Percentiles rank a stretch among this genome's conserved stretches.
Conservation (phyloP, 2,888 invertebrate species). For the Philereme vetulata region DNA sequence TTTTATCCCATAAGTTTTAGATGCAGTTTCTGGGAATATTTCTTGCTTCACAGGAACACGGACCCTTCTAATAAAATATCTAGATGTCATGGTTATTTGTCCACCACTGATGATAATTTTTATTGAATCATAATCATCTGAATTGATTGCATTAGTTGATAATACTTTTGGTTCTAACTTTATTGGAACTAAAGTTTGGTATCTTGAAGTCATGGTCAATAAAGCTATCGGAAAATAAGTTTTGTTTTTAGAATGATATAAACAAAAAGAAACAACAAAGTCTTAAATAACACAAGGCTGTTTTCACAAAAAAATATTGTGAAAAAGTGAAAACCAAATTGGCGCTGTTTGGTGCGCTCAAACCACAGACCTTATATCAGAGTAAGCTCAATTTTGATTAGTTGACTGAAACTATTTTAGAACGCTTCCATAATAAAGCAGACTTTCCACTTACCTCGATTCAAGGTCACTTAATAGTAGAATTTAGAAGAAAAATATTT, state of each 20-base stretch:
- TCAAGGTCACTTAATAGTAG: not conserved
- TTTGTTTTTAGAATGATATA: not conserved
- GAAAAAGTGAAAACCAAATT: too few species aligned
- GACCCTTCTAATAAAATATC: not conserved
- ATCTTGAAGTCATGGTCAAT: not conserved
- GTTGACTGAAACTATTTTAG: not conserved
- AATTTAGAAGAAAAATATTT: slow-evolving; percentile 30
- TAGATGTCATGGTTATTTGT: not conserved
- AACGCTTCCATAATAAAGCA: not conserved
- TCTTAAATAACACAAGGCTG: too few species aligned
- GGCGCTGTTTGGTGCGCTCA: not conserved
- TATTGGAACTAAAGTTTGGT: not conserved
- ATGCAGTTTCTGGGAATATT: not conserved
- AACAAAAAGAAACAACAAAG: not conserved
- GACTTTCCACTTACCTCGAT: not conserved
- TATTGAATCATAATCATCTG: not conserved
- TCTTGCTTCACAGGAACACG: not conserved
- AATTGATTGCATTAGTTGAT: not conserved
- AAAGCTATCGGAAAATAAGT: too few species aligned
- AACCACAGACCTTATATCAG: not conserved
- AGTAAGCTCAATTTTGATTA: slow-evolving; percentile 9
- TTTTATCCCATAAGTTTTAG: not conserved
- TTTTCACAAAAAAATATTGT: too few species aligned
- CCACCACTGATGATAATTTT: not conserved
- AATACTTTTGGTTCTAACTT: not conserved